Conservation (phyloP, 2,113 vertebrate genomes). For the Miniopterus natalensis region DNA sequence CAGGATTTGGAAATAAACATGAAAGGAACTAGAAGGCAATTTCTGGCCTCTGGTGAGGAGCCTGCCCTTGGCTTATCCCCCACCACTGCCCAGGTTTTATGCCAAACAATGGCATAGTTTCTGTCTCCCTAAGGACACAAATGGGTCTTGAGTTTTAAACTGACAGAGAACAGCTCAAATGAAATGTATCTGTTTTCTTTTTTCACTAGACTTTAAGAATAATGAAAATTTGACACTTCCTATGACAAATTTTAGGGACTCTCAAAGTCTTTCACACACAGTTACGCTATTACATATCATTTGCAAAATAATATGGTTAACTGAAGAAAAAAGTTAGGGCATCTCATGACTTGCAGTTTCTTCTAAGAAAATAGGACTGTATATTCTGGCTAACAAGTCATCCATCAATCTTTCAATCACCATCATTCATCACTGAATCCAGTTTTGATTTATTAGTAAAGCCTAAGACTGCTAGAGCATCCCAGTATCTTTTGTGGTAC, state of each 20-base stretch:
- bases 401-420: neutral
- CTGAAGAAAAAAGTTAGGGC: neutral
- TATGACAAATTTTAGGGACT: neutral
- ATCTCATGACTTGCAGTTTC: neutral
- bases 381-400: conserved; percentile 24
- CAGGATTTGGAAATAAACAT: conserved; percentile 63
- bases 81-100: neutral
- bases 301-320: conserved; percentile 39
- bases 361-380: neutral
- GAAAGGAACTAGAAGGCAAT: conserved; percentile 38
- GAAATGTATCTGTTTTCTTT: neutral
- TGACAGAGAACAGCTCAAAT: neutral
- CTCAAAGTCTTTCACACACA: neutral
- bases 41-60: conserved; percentile 34
- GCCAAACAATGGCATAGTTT: neutral
- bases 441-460: conserved; percentile 71
- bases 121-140: conserved; percentile 41
- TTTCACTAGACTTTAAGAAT: neutral
- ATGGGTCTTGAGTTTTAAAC: conserved; percentile 20
- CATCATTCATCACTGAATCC: conserved; percentile 11
- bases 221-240: conserved; percentile 4
- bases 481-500: neutral
- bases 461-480: neutral
- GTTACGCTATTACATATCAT: neutral
- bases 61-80: neutral